Conservation (phyloP, 2,888 invertebrate species). For the Lobophora halterata region DNA sequence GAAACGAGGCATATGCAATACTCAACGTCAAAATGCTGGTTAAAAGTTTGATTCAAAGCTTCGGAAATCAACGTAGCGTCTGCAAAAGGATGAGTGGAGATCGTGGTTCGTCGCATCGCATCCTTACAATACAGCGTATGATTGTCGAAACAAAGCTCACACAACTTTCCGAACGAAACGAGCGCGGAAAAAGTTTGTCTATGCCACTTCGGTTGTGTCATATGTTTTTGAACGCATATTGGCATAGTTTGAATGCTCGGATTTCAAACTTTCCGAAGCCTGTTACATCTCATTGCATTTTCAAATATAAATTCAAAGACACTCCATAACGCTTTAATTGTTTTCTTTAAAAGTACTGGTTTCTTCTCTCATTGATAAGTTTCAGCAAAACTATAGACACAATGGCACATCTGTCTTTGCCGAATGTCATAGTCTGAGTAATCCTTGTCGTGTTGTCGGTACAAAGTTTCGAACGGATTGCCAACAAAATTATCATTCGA, state of each 20-base stretch:
- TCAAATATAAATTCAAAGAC: too few relatives aligned
- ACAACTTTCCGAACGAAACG: conserved; percentile 57
- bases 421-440: too few relatives aligned
- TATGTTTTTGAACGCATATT: conserved; percentile 41
- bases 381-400: too few relatives aligned
- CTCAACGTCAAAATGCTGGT: conserved; percentile 71
- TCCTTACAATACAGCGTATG: conserved; percentile 75
- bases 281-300: conserved; percentile 14
- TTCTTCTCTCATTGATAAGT: too few relatives aligned
- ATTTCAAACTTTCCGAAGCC: conserved; percentile 20
- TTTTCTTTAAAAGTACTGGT: too few relatives aligned
- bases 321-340: too few relatives aligned
- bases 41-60: conserved; percentile 78
- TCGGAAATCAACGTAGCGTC: conserved; percentile 72
- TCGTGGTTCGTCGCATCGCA: conserved; percentile 55
- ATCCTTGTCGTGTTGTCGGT: conserved; percentile 51
- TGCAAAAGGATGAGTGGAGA: conserved; percentile 64
- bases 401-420: too few relatives aligned
- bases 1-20: conserved; percentile 77
- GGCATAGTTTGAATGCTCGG: conserved; percentile 23
- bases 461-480: conserved; percentile 45
- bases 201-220: conserved; percentile 44
- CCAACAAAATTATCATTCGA: conserved; percentile 76
- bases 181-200: conserved; percentile 66
- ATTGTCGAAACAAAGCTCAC: conserved; percentile 68